Conservation (phyloP, 2,113 vertebrate species). For the Ploceus nigricollis region DNA sequence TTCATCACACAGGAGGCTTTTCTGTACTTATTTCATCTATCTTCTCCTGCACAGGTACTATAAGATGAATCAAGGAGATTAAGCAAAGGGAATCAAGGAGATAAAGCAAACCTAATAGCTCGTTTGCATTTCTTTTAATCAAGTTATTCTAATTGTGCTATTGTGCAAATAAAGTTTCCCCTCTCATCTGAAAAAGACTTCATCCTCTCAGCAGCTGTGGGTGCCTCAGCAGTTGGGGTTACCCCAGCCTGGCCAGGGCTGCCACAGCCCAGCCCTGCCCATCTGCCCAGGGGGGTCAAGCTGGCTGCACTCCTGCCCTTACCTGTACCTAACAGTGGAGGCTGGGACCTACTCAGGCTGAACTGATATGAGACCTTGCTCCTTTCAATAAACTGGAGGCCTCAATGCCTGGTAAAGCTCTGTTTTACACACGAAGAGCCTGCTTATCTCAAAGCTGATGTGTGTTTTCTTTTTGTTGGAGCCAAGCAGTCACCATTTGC, state of each 20-base stretch:
- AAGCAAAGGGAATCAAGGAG: not conserved
- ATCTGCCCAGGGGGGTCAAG: not conserved
- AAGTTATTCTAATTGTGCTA: constrained; percentile 18
- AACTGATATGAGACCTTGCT: not conserved
- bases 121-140: constrained; percentile 24
- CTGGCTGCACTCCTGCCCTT: not conserved
- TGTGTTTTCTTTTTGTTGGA: not conserved
- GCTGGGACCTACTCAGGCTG: not conserved
- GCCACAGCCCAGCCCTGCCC: not conserved
- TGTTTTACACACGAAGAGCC: not conserved
- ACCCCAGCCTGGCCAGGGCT: not conserved
- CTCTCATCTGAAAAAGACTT: not conserved
- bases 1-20: not conserved
- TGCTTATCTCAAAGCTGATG: not conserved
- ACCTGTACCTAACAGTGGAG: not conserved
- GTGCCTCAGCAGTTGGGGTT: not conserved
- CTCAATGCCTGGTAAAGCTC: not conserved
- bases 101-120: constrained; percentile 8
- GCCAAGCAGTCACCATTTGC: not conserved
- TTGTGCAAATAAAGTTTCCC: not conserved
- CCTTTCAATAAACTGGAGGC: not conserved
- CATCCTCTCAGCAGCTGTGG: not conserved
- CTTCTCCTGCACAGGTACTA: not conserved
- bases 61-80: not conserved
- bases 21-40: not conserved